A percentile compares a stretch with the other conserved stretches of the same genome.
Evolutionary conservation across 2,797 vertebrate genomes (phyloP).

Genomic region (Chelon labrosus): DNA sequence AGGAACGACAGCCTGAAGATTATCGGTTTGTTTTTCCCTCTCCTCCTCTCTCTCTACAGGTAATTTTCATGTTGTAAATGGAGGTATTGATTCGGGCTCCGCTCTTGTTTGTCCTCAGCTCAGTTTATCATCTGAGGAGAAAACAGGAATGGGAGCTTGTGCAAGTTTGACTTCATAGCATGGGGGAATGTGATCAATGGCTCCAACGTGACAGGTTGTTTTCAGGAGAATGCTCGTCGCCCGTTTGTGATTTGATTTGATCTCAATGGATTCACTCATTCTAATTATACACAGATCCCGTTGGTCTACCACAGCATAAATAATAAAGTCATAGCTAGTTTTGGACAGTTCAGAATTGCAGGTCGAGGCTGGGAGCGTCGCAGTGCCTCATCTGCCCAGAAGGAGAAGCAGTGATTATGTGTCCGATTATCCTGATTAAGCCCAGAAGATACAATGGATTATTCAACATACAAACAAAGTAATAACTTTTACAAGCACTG

Average conservation of each 20-base stretch:
- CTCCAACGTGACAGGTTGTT: conserved; percentile 5
- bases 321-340: no score
- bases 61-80: conserved; percentile 81
- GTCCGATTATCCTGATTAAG: no score
- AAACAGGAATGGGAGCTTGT: conserved; percentile 46
- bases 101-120: conserved; percentile 61
- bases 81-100: conserved; percentile 69
- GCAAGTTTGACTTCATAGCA: conserved; percentile 41
- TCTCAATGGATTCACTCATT: neutral
- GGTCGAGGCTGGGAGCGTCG: no score
- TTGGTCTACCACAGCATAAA: neutral
- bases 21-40: conserved; percentile 64
- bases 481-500: no score
- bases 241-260: conserved; percentile 20
- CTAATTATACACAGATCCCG: neutral
- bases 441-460: no score
- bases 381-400: no score
- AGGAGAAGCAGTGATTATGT: no score
- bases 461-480: no score
- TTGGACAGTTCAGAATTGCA: no score
- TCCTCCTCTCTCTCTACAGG: conserved; percentile 48
- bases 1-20: conserved; percentile 64
- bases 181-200: conserved; percentile 46
- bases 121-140: conserved; percentile 63
- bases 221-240: conserved; percentile 19